Evolutionary conservation across 2,113 vertebrate species (phyloP).

Genomic region (Prochilodus magdalenae): DNA sequence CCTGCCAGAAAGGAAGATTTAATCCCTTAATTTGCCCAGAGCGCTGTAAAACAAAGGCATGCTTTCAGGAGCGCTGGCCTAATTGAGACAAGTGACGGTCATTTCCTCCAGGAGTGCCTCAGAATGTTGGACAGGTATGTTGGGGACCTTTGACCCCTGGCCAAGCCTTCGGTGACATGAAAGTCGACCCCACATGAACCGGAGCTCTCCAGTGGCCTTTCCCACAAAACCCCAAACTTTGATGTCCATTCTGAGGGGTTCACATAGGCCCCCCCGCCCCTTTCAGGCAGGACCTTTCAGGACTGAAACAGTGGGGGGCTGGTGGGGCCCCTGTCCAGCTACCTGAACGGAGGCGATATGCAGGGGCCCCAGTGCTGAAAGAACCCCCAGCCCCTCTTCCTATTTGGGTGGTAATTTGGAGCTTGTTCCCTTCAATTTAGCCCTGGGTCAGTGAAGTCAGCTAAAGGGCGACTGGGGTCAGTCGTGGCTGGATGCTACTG

Average conservation of each 20-base stretch:
- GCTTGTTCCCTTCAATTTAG: conserved; percentile 60
- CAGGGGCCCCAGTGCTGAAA: conserved; percentile 46
- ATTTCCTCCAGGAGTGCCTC: conserved; percentile 69
- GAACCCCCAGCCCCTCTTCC: conserved; percentile 54
- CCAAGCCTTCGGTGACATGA: conserved; percentile 70
- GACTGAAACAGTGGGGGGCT: conserved; percentile 28
- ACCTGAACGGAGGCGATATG: conserved; percentile 71
- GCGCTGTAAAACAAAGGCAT: conserved; percentile 57
- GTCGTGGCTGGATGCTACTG: conserved; percentile 30
- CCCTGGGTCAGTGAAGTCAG: conserved; percentile 47
- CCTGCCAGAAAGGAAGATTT: conserved; percentile 55
- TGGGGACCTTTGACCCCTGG: conserved; percentile 66
- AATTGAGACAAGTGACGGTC: conserved; percentile 77
- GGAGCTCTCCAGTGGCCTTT: conserved; percentile 61
- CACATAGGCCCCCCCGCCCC: conserved; percentile 60
- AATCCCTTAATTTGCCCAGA: conserved; percentile 50
- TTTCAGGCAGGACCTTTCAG: conserved; percentile 55
- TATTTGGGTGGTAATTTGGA: conserved; percentile 60
- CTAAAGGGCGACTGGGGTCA: conserved; percentile 21
- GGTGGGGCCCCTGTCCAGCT: conserved; percentile 43
- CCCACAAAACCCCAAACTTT: conserved; percentile 70
- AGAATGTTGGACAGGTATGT: conserved; percentile 75
- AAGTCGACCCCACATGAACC: conserved; percentile 69
- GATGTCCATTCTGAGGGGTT: conserved; percentile 69
- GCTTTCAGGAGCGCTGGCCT: conserved; percentile 59